Evolutionary conservation across 2,113 vertebrate species (phyloP).

Genomic region (Apeltes quadracus): DNA sequence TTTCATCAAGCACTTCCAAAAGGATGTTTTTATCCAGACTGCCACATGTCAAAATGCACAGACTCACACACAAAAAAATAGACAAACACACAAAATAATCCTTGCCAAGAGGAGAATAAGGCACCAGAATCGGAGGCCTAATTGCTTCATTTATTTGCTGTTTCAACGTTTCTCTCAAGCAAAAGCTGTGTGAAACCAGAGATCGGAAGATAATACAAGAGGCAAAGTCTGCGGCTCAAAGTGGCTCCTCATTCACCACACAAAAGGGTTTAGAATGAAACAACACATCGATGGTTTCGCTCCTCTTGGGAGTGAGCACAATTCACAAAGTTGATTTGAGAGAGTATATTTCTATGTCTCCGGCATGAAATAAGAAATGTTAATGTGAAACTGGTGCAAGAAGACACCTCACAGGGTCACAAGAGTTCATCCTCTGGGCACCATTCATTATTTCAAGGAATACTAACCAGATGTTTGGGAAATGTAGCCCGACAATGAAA

Average conservation of each 20-base stretch:
- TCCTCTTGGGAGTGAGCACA: slow-evolving; percentile 4
- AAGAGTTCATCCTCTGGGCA: not conserved
- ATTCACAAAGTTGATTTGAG: not conserved
- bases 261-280: not conserved
- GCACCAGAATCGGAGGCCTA: not conserved
- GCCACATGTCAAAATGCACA: slow-evolving; percentile 14
- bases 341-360: not conserved
- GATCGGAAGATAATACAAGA: not conserved
- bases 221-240: not conserved
- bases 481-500: not conserved
- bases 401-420: not conserved
- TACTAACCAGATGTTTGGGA: not conserved
- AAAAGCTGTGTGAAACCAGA: slow-evolving; percentile 3
- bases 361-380: not conserved
- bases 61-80: slow-evolving; percentile 12
- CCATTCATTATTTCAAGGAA: not conserved
- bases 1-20: slow-evolving; percentile 52
- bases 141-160: slow-evolving; percentile 22
- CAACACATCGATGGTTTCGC: not conserved
- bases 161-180: slow-evolving; percentile 4
- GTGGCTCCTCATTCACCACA: not conserved
- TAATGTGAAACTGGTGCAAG: not conserved
- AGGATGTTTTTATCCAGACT: slow-evolving; percentile 32
- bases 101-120: not conserved
- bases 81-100: not conserved